These are phyloP conservation scores for Brachionus koreanus DNA, from an alignment of 1,140 invertebrate species.

Conservation along the genomic window DNA sequence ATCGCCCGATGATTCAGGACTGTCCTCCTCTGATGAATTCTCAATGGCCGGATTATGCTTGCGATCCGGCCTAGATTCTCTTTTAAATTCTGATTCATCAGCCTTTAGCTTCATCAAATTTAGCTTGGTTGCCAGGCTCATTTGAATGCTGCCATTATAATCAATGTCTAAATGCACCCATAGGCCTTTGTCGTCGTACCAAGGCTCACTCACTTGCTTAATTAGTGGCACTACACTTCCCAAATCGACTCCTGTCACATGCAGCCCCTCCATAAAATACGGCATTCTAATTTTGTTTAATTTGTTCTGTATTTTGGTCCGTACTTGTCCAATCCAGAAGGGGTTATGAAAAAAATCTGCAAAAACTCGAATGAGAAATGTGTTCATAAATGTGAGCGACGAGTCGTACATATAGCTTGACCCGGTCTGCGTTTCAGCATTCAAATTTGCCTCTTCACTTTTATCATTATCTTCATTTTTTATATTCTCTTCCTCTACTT, in stretches of 20 bases:
- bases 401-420: constrained; percentile 48
- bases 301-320: constrained; percentile 77
- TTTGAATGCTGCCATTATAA: constrained; percentile 78
- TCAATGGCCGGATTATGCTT: constrained; percentile 52
- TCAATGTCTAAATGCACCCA: constrained; percentile 87
- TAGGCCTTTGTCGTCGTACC: constrained; percentile 76
- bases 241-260: constrained; percentile 71
- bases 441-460: constrained; percentile 29
- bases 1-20: constrained; percentile 82
- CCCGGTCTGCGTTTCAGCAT: constrained; percentile 44
- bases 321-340: constrained; percentile 63
- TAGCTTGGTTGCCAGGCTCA: constrained; percentile 89
- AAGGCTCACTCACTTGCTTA: constrained; percentile 68
- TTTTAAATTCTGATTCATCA: neutral
- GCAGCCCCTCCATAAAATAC: constrained; percentile 78
- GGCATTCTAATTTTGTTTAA: constrained; percentile 78
- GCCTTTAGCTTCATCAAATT: constrained; percentile 76
- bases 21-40: constrained; percentile 74
- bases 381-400: constrained; percentile 67
- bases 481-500: neutral
- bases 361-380: constrained; percentile 69
- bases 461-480: neutral
- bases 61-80: neutral
- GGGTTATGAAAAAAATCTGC: constrained; percentile 72
- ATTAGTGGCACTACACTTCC: constrained; percentile 73